phyloP scores from a whole-genome alignment of 2,113 vertebrate species.

The Istiophorus platypterus region DNA sequence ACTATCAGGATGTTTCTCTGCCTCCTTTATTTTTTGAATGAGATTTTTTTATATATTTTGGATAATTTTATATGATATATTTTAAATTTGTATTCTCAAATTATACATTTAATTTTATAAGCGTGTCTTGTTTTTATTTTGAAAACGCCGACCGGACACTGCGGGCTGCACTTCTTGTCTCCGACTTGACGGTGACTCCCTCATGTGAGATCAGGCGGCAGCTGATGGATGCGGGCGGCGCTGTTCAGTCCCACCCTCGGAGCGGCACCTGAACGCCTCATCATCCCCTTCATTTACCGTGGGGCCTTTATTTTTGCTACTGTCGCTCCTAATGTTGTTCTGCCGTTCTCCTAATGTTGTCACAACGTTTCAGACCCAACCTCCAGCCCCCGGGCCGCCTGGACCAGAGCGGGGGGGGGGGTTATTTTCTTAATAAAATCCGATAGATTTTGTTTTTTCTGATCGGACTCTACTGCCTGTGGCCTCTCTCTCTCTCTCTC shows the following conservation, averaged over 20 bases:
- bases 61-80: too few species aligned
- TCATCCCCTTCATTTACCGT: background rate
- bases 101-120: background rate
- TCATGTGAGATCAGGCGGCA: background rate
- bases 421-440: too few species aligned
- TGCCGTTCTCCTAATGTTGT: background rate
- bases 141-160: background rate
- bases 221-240: background rate
- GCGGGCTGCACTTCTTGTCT: background rate
- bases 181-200: background rate
- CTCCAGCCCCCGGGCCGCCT: background rate
- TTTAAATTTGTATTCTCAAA: too few species aligned
- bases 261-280: constrained; percentile 54
- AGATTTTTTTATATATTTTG: too few species aligned
- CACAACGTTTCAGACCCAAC: too few species aligned
- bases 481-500: constrained; percentile 22
- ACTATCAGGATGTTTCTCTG: background rate
- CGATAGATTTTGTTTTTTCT: background rate
- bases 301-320: too few species aligned
- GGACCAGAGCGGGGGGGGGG: too few species aligned
- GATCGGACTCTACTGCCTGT: background rate
- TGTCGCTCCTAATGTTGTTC: background rate
- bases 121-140: background rate
- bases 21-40: background rate
- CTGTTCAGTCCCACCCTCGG: constrained; percentile 33